Conservation (phyloP, 2,888 invertebrate species). For the Baccha elongata region DNA sequence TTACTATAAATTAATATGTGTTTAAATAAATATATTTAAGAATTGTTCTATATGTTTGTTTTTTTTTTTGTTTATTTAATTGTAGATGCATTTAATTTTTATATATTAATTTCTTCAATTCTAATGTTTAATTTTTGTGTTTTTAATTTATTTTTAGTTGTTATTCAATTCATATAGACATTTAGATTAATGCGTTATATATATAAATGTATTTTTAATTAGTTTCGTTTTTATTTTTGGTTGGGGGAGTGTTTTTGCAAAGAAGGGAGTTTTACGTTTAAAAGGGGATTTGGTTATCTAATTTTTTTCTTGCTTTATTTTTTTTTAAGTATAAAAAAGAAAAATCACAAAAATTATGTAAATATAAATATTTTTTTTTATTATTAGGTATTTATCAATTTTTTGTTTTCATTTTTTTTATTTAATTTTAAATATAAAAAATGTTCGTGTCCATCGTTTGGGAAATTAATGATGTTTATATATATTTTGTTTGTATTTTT, state of each 20-base stretch:
- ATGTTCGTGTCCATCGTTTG: conserved; percentile 64
- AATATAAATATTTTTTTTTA: conserved; percentile 66
- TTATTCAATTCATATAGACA: conserved; percentile 74
- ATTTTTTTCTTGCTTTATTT: conserved; percentile 44
- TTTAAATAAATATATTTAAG: conserved; percentile 57
- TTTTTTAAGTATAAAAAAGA: conserved; percentile 58
- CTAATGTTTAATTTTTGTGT: conserved; percentile 53
- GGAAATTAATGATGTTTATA: conserved; percentile 63
- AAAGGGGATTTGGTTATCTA: conserved; percentile 41
- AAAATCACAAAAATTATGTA: conserved; percentile 68
- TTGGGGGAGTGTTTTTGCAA: conserved; percentile 33
- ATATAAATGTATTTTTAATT: conserved; percentile 40
- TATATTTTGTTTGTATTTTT: conserved; percentile 26
- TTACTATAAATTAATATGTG: conserved; percentile 26
- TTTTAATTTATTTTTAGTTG: conserved; percentile 51
- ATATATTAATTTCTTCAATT: conserved; percentile 43
- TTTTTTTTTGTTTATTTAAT: conserved; percentile 43
- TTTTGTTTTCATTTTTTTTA: conserved; percentile 61
- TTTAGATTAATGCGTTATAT: conserved; percentile 60
- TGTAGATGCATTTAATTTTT: conserved; percentile 52
- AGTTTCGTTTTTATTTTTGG: conserved; percentile 28
- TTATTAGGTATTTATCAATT: conserved; percentile 41
- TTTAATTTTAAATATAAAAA: conserved; percentile 69
- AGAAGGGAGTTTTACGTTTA: conserved; percentile 32
- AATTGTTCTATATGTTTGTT: conserved; percentile 57